These are phyloP conservation scores for Neosalanx taihuensis DNA, from an alignment of 2,797 vertebrate species.

Conservation along the genomic window DNA sequence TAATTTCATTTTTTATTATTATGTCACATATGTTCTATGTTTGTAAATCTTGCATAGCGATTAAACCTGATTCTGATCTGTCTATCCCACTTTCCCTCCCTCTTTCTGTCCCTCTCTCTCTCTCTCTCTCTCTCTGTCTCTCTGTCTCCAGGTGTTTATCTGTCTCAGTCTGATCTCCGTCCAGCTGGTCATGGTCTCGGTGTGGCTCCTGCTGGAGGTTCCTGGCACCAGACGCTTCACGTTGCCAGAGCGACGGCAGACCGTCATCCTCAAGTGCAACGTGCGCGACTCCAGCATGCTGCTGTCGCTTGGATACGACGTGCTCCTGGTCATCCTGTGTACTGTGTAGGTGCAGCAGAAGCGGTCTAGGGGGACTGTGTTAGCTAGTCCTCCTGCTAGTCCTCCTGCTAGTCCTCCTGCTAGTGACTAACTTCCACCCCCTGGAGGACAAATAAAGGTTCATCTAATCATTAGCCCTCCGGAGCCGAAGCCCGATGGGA, in stretches of 20 bases:
- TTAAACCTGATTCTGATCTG: not conserved
- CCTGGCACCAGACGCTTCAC: conserved; percentile 92
- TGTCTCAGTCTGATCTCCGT: conserved; percentile 94
- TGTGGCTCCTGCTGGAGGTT: conserved; percentile 93
- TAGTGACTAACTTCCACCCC: too few relatives aligned
- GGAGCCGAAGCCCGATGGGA: too few relatives aligned
- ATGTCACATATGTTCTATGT: not conserved
- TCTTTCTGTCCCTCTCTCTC: not conserved
- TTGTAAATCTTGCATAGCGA: too few relatives aligned
- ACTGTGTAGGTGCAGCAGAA: conserved; percentile 77
- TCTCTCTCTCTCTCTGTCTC: not conserved
- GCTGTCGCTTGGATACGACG: conserved; percentile 92
- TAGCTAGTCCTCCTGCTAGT: too few relatives aligned
- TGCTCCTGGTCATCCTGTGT: conserved; percentile 95
- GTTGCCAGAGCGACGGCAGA: conserved; percentile 90
- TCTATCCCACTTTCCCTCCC: not conserved
- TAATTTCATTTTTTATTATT: too few relatives aligned
- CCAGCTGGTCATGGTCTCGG: conserved; percentile 89
- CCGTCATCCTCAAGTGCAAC: conserved; percentile 96
- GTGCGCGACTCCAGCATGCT: conserved; percentile 97
- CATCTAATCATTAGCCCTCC: not conserved
- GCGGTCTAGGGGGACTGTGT: not conserved
- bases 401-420: too few relatives aligned
- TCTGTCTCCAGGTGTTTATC: conserved; percentile 82
- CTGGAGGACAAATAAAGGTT: too few relatives aligned